Evolutionary conservation across 2,113 vertebrate species (phyloP).

Genomic region (Taxidea taxus): DNA sequence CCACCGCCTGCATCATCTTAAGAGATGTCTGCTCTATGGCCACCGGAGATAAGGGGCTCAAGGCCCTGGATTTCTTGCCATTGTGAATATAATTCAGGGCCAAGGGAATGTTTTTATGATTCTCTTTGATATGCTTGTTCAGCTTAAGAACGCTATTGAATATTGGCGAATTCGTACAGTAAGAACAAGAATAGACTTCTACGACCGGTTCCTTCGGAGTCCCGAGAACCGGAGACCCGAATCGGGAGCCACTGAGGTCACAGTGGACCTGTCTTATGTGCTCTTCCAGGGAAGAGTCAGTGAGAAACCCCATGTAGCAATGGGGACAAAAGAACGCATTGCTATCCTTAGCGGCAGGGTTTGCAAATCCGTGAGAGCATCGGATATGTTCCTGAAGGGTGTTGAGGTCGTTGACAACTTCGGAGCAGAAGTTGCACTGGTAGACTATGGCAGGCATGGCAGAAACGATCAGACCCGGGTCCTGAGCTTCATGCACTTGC

Average conservation of each 20-base stretch:
- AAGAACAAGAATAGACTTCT: constrained; percentile 98
- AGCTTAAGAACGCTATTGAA: constrained; percentile 97
- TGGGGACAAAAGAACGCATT: constrained; percentile 99
- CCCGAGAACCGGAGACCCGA: constrained; percentile 94
- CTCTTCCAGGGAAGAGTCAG: constrained; percentile 96
- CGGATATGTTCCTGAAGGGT: constrained; percentile 98
- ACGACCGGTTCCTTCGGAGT: constrained; percentile 96
- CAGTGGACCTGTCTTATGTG: constrained; percentile 97
- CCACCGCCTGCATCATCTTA: constrained; percentile 91
- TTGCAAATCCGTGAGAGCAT: constrained; percentile 95
- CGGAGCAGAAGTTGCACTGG: constrained; percentile 98
- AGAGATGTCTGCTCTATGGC: constrained; percentile 91
- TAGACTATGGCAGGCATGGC: constrained; percentile 93
- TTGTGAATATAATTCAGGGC: constrained; percentile 98
- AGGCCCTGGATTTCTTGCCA: constrained; percentile 94
- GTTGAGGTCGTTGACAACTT: constrained; percentile 95
- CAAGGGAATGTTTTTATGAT: constrained; percentile 99
- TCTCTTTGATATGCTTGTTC: constrained; percentile 98
- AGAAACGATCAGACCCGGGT: constrained; percentile 90
- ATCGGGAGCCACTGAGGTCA: constrained; percentile 93
- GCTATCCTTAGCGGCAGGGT: constrained; percentile 95
- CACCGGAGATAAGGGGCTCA: constrained; percentile 95
- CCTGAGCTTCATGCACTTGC: constrained; percentile 95
- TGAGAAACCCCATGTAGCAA: constrained; percentile 99
- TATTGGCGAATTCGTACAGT: constrained; percentile 98